Evolutionary conservation across 2,888 invertebrate genomes (phyloP), one percentile per base, ranked within the genome.

Genomic region (Melanargia galathea): DNA sequence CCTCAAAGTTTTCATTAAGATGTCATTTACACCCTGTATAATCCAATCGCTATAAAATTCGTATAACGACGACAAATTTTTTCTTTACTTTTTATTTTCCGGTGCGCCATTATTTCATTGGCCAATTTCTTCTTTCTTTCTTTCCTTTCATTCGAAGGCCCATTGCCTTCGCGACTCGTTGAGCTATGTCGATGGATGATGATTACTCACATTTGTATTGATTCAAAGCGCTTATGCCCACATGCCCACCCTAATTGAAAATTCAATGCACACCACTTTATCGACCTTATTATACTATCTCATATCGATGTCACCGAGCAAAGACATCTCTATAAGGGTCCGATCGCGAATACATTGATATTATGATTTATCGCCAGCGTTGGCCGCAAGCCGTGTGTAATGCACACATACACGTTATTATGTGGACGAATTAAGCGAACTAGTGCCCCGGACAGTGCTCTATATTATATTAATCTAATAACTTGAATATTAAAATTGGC

Each of bases 291-390:
- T 54, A 22, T 18, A 54, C 13, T 22, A 35, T 35, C 11, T 18
- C 22, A 33, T 56, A 55, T 48, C 43, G 62, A 57, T 57, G 30
- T 30, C 56, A 16, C 26, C 20, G 43, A 30, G 16, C 13, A 46
- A n/a, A 58, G 22, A 66, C 82, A 73, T 52, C 81, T 70, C 81
- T 77, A 63, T 10, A 65, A 65, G 61, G n/a, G 67, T 69, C 77
- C 81, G 86, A 84, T 88, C 89, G 90, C 90, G 87, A 90, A 89
- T 89, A 89, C 90, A 90, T 86, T 84, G 81, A 79, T 88, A 90
- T 91, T 88, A 90, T 91, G 90, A 91, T 90, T 91, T 91, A 90
- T 89, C 81, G 82, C 83, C 81, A 83, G 89, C 89, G 87, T 84
- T 84, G 77, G 74, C 79, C 77, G 84, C 86, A 84, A 83, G 79